Percentiles rank a stretch among this genome's conserved stretches.
Evolutionary conservation across 2,113 vertebrate genomes (phyloP).

Genomic region (Neodontobutis hainanensis): DNA sequence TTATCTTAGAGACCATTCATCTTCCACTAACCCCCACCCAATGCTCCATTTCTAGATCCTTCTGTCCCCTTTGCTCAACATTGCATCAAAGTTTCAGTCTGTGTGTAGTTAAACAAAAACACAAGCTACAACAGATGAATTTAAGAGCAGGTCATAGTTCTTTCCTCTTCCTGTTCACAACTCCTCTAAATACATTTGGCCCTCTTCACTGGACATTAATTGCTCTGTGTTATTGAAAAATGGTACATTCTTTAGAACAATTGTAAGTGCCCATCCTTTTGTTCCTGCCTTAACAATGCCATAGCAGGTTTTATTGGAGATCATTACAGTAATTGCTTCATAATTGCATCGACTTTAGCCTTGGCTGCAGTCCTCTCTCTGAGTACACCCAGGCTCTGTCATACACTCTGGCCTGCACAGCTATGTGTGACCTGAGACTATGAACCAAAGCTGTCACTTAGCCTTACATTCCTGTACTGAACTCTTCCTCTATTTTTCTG

Average conservation of each 20-base stretch:
- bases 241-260: constrained; percentile 53
- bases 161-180: constrained; percentile 19
- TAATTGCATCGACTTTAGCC: constrained; percentile 66
- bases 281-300: constrained; percentile 54
- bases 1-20: constrained; percentile 94
- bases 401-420: constrained; percentile 39
- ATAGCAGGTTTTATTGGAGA: constrained; percentile 63
- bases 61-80: constrained; percentile 77
- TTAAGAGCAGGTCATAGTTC: constrained; percentile 37
- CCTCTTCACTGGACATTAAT: not conserved
- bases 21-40: constrained; percentile 80
- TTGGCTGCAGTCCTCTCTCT: constrained; percentile 60
- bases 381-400: constrained; percentile 55
- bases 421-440: constrained; percentile 56
- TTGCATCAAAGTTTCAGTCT: constrained; percentile 85
- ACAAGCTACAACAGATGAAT: constrained; percentile 26
- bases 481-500: constrained; percentile 1
- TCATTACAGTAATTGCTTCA: constrained; percentile 74
- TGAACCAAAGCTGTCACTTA: constrained; percentile 52
- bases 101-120: constrained; percentile 67
- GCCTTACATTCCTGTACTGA: constrained; percentile 50
- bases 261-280: constrained; percentile 52
- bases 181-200: constrained; percentile 13
- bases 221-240: constrained; percentile 41
- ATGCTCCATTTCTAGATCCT: constrained; percentile 76